phyloP scores from a whole-genome alignment of 2,797 vertebrate genomes.

The Natrix natrix region DNA sequence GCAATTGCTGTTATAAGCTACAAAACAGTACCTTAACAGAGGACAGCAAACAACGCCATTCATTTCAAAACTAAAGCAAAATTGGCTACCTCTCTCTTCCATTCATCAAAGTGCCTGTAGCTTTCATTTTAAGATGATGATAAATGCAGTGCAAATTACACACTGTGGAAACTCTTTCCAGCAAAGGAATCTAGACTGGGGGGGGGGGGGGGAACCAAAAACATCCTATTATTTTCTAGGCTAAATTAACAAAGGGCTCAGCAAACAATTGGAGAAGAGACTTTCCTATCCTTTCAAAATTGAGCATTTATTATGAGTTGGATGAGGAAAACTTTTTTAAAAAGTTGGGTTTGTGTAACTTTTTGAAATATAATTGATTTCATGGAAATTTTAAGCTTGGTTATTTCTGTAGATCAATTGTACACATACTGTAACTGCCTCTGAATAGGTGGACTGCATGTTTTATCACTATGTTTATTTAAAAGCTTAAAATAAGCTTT shows the following conservation, averaged over 20 bases:
- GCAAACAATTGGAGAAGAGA: neutral
- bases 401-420: neutral
- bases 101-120: constrained; percentile 25
- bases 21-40: neutral
- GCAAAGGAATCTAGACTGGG: neutral
- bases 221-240: neutral
- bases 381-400: neutral
- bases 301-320: neutral
- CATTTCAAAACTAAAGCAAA: constrained; percentile 25
- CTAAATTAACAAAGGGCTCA: neutral
- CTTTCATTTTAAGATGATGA: constrained; percentile 40
- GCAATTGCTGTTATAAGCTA: constrained; percentile 3
- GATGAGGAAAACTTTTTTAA: neutral
- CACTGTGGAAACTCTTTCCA: constrained; percentile 1
- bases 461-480: neutral
- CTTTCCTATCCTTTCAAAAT: neutral
- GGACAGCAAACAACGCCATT: neutral
- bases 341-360: neutral
- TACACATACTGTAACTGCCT: neutral
- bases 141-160: neutral
- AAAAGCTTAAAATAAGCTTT: neutral
- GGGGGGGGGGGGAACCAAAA: neutral
- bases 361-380: neutral
- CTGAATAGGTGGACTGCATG: neutral
- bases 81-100: neutral